These are phyloP conservation scores for Gastrophysa polygoni DNA, from an alignment of 2,888 invertebrate species.

Conservation along the genomic window DNA sequence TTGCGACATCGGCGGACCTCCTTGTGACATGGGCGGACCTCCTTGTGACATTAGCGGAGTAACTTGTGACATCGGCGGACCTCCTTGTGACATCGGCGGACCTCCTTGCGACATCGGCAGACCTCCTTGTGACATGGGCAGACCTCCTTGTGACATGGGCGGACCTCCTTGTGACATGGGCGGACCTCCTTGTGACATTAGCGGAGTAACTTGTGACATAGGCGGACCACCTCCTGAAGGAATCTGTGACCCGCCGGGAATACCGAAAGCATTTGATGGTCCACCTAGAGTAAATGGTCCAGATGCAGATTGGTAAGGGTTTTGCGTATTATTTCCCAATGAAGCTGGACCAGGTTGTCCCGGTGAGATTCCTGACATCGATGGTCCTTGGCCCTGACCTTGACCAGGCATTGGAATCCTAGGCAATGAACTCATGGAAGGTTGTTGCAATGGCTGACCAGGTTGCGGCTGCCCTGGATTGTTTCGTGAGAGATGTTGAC, in stretches of 20 bases:
- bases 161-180: background rate
- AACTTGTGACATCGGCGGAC: slow-evolving; percentile 32
- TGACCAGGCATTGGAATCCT: slow-evolving; percentile 16
- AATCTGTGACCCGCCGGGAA: slow-evolving; percentile 10
- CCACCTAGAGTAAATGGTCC: slow-evolving; percentile 22
- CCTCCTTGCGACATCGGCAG: slow-evolving; percentile 24
- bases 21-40: background rate
- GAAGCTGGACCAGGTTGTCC: slow-evolving; percentile 16
- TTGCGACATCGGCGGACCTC: background rate
- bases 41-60: slow-evolving; percentile 10
- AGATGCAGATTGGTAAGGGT: slow-evolving; percentile 21
- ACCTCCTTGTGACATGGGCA: background rate
- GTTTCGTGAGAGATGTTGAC: slow-evolving; percentile 19
- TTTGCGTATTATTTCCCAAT: slow-evolving; percentile 7
- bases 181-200: background rate
- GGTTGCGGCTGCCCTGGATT: slow-evolving; percentile 23
- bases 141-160: background rate
- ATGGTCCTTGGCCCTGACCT: background rate
- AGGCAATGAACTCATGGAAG: slow-evolving; percentile 9
- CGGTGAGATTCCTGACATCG: slow-evolving; percentile 11
- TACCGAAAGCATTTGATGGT: slow-evolving; percentile 20
- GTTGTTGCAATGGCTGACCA: slow-evolving; percentile 24
- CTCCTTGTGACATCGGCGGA: slow-evolving; percentile 11
- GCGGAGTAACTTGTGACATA: background rate
- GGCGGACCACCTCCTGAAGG: background rate